These are phyloP conservation scores for Drosophila aff. DNA, from an alignment of 1,140 invertebrate genomes.

Conservation along the genomic window DNA sequence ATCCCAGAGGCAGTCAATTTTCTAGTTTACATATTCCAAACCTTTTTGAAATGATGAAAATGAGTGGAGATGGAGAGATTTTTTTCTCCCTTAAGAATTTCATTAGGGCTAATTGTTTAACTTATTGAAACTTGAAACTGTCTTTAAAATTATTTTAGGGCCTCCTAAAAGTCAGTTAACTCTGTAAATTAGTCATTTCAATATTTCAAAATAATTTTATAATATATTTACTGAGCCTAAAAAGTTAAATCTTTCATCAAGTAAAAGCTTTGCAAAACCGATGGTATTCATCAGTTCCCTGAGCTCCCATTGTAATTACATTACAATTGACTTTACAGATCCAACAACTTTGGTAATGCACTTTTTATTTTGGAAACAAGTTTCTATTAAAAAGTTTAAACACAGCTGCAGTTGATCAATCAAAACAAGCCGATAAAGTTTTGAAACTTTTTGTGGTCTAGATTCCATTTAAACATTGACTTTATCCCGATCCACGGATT, in stretches of 20 bases:
- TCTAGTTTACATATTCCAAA: neutral
- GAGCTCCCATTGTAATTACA: constrained; percentile 1
- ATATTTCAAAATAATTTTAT: neutral
- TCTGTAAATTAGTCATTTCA: neutral
- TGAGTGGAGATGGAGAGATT: neutral
- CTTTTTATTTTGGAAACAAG: neutral
- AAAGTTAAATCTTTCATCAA: neutral
- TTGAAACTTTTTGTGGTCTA: constrained; percentile 26
- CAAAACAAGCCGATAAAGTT: constrained; percentile 31
- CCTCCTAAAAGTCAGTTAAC: no score
- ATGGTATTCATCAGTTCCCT: neutral
- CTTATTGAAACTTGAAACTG: no score
- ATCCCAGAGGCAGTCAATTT: neutral
- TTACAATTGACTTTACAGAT: constrained; percentile 5
- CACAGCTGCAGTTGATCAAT: constrained; percentile 24
- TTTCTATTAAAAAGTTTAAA: constrained; percentile 13
- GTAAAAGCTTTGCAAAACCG: neutral
- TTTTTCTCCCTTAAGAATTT: neutral
- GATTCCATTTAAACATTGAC: constrained; percentile 29
- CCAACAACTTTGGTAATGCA: neutral
- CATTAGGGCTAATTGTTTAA: no score
- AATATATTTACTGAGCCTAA: neutral
- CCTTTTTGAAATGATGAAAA: neutral
- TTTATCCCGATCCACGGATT: constrained; percentile 30
- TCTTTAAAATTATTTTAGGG: no score